phyloP scores from a whole-genome alignment of 1,140 invertebrate genomes.

The Physella acuta region DNA sequence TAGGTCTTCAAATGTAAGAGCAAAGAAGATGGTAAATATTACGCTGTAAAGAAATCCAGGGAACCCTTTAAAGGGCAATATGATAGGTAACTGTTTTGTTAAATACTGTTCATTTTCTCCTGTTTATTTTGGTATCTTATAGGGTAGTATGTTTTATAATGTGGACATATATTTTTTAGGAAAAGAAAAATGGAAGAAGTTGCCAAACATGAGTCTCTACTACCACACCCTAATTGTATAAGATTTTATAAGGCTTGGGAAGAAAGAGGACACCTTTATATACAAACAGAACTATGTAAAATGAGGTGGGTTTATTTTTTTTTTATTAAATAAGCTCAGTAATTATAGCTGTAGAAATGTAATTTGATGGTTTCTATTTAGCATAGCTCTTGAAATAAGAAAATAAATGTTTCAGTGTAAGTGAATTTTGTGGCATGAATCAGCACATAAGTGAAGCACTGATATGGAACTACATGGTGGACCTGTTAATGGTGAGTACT shows the following conservation, averaged over 20 bases:
- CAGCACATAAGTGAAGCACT: slow-evolving; percentile 62
- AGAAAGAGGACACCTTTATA: slow-evolving; percentile 71
- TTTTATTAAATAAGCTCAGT: too few species aligned
- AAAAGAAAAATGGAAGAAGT: slow-evolving; percentile 71
- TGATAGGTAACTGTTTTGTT: slow-evolving; percentile 61
- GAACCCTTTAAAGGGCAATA: slow-evolving; percentile 66
- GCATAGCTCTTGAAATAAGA: too few species aligned
- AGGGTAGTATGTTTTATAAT: not conserved
- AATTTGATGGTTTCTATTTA: too few species aligned
- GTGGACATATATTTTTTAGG: slow-evolving; percentile 42
- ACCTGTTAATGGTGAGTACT: slow-evolving; percentile 61
- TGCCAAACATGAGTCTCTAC: slow-evolving; percentile 70
- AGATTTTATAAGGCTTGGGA: slow-evolving; percentile 75
- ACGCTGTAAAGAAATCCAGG: slow-evolving; percentile 72
- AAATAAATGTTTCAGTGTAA: slow-evolving; percentile 54
- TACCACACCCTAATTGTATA: slow-evolving; percentile 71
- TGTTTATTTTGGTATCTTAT: not conserved
- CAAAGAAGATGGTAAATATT: slow-evolving; percentile 69
- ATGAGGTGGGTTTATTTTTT: slow-evolving; percentile 53
- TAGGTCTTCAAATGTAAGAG: slow-evolving; percentile 68
- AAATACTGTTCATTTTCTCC: not conserved
- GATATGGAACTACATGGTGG: slow-evolving; percentile 65
- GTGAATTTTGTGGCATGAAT: slow-evolving; percentile 57
- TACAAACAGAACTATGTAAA: slow-evolving; percentile 75
- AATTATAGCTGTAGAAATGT: too few species aligned